Conservation (phyloP, 2,888 invertebrate species). For the Antitype chi region DNA sequence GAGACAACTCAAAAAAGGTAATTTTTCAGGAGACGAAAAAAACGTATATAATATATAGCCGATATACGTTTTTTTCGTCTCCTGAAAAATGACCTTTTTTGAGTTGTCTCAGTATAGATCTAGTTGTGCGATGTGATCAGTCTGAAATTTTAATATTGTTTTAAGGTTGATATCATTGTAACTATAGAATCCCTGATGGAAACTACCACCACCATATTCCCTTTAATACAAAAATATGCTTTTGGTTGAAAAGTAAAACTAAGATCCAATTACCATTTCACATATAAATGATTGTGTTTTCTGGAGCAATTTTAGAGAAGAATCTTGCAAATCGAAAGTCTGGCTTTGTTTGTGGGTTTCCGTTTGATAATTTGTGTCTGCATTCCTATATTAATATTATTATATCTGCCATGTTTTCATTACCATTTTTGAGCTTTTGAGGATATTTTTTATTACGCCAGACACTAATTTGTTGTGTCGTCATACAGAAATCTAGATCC, state of each 20-base stretch:
- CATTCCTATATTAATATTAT: neutral
- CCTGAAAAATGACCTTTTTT: too few relatives aligned
- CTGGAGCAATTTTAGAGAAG: too few relatives aligned
- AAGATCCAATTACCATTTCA: neutral
- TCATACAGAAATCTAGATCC: constrained; percentile 46
- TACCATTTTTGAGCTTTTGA: constrained; percentile 1
- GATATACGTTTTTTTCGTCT: too few relatives aligned
- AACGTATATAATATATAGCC: too few relatives aligned
- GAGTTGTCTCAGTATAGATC: too few relatives aligned
- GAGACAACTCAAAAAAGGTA: too few relatives aligned
- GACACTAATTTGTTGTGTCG: constrained; percentile 25
- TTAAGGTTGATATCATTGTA: neutral
- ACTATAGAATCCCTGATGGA: neutral
- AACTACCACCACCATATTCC: neutral
- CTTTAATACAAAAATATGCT: neutral
- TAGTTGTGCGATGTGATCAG: too few relatives aligned
- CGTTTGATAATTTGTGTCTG: neutral
- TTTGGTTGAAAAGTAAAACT: neutral
- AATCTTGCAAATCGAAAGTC: neutral
- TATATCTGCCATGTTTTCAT: neutral
- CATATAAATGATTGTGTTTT: neutral
- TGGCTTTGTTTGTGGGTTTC: neutral
- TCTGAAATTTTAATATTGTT: neutral
- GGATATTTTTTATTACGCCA: constrained; percentile 23
- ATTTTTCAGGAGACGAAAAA: too few relatives aligned